Conservation (phyloP, 2,888 invertebrate genomes). For the Aspidapion aeneum region DNA sequence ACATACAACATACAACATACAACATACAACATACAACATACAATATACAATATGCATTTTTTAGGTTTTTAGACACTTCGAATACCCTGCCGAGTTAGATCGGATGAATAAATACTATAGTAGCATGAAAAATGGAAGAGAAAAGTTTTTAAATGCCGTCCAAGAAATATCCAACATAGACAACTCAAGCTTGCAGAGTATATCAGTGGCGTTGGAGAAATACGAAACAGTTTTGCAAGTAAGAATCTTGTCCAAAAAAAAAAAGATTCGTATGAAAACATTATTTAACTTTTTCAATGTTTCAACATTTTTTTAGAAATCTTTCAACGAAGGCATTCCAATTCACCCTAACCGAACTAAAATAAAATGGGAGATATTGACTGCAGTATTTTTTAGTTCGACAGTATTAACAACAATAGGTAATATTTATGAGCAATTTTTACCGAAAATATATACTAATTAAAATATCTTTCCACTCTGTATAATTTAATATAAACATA, state of each 20-base stretch:
- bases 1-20: too few species aligned
- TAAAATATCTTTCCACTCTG: too few species aligned
- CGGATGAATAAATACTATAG: slow-evolving; percentile 53
- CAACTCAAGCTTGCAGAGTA: slow-evolving; percentile 52
- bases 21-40: too few species aligned
- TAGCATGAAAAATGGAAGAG: slow-evolving; percentile 51
- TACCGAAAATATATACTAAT: too few species aligned
- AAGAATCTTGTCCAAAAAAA: slow-evolving; percentile 34
- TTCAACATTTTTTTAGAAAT: slow-evolving; percentile 69
- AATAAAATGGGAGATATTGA: slow-evolving; percentile 75
- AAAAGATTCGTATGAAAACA: too few species aligned
- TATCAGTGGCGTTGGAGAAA: slow-evolving; percentile 52
- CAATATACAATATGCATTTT: too few species aligned
- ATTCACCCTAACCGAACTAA: slow-evolving; percentile 39
- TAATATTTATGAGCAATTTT: too few species aligned
- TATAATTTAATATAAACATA: too few species aligned
- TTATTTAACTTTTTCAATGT: too few species aligned
- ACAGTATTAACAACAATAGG: slow-evolving; percentile 91
- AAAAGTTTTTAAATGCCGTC: slow-evolving; percentile 58
- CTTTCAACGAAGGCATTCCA: slow-evolving; percentile 61
- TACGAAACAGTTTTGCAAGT: slow-evolving; percentile 47
- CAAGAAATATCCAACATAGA: slow-evolving; percentile 42
- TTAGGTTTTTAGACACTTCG: slow-evolving; percentile 75
- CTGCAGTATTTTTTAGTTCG: slow-evolving; percentile 86
- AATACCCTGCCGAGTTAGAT: slow-evolving; percentile 71